Evolutionary conservation across 1,140 invertebrate genomes (phyloP), one percentile per base, ranked within the genome.

Genomic region (Cyclargus thomasi): DNA sequence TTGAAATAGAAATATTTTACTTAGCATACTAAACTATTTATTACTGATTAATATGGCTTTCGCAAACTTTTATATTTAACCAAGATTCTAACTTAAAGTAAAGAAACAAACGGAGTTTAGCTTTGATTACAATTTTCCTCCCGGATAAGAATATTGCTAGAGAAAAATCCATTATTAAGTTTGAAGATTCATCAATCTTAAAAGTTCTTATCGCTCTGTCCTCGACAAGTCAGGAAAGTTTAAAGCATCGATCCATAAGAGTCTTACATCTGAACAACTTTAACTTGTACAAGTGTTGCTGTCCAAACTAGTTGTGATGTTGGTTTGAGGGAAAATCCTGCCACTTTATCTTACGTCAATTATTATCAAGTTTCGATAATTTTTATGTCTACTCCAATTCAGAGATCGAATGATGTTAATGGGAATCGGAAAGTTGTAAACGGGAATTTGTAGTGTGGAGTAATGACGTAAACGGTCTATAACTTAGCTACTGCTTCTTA

Each of bases 181-280:
- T 63, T 55, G 35, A 57, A 68, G 70, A 72, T 76, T 73, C 75
- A 79, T 81, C 75, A 79, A 78, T 79, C 75, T 78, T 73, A 55
- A 69, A 75, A 79, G 55, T 79, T 78, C 63, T 79, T 77, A 77
- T 79, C 74, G 70, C 65, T 69, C 59, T 70, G 66, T 79, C 62
- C 67, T 68, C 64, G 70, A 53, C 53, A 47, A 72, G 63, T 55
- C 59, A 65, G 64, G 57, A 53, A 65, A 69, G 63, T 65, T 63
- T 65, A 59, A 59, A 64, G 55, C 59, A 57, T 69, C 57, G 22
- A 69, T 65, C 29, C 62, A 53, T 35, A 59, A 64, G 63, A 64
- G 20, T 21, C 55, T 59, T 59, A 59, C 55, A 59, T 59, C 17
- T 21, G 20, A 59, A 64, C 18, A 21, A 53, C 1, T 55, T 65